These are phyloP conservation scores for Corvus cornix DNA, from an alignment of 2,113 vertebrate genomes.

Conservation along the genomic window DNA sequence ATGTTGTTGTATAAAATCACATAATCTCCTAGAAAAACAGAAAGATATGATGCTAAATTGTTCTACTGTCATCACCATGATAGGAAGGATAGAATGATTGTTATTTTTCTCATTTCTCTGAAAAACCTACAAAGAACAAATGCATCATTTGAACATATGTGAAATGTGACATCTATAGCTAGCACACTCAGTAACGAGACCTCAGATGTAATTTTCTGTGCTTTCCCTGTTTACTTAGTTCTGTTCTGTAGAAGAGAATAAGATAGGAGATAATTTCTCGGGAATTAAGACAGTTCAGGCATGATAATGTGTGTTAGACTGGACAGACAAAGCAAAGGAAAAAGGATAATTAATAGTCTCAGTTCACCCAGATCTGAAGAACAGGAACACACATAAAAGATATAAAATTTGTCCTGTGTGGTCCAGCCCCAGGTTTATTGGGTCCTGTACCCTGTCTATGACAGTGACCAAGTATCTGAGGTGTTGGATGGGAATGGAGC, in stretches of 20 bases:
- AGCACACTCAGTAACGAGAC: background rate
- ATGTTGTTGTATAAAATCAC: background rate
- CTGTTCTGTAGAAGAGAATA: background rate
- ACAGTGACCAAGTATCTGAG: background rate
- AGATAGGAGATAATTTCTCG: background rate
- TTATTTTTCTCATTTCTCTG: background rate
- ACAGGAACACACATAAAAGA: background rate
- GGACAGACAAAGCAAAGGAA: background rate
- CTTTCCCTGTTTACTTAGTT: background rate
- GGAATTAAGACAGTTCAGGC: background rate
- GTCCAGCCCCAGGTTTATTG: background rate
- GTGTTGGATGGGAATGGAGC: accelerated
- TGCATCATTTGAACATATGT: background rate
- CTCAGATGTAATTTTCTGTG: background rate
- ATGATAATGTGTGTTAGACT: background rate
- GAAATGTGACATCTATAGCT: background rate
- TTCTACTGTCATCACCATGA: background rate
- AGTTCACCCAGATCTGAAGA: background rate
- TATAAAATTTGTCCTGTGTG: background rate
- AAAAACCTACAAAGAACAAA: background rate
- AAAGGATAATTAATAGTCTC: background rate
- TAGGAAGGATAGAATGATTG: background rate
- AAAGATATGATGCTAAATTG: background rate
- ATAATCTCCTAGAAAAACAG: background rate
- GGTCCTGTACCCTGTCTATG: background rate